A percentile compares a stretch with the other conserved stretches of the same genome.
Evolutionary conservation across 2,888 invertebrate species (phyloP).

Genomic region (Mythimna vitellina): DNA sequence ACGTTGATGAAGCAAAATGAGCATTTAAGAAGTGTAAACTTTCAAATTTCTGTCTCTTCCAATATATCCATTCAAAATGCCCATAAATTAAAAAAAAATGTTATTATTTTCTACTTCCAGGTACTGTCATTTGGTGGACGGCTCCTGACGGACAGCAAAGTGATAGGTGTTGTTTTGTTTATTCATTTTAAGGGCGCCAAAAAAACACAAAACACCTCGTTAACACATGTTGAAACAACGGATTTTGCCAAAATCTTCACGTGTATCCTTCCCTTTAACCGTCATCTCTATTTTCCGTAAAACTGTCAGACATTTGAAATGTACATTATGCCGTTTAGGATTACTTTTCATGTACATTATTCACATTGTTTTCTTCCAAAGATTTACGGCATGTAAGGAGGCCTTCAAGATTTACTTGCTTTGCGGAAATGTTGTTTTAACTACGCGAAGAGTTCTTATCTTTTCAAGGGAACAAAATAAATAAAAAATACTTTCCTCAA

Average conservation of each 20-base stretch:
- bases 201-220: background rate
- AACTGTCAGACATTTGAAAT: constrained; percentile 19
- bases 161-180: background rate
- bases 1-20: too few species aligned
- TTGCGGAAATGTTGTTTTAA: constrained; percentile 15
- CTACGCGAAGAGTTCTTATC: background rate
- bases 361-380: constrained; percentile 24
- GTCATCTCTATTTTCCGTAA: constrained; percentile 9
- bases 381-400: constrained; percentile 27
- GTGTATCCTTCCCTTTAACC: background rate
- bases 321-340: constrained; percentile 3
- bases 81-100: too few species aligned
- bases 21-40: too few species aligned
- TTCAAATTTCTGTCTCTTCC: too few species aligned
- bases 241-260: background rate
- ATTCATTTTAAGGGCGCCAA: background rate
- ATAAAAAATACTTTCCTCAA: background rate
- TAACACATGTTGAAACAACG: constrained; percentile 5
- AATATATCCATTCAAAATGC: too few species aligned
- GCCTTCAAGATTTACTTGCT: constrained; percentile 5
- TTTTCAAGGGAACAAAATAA: background rate
- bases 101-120: background rate
- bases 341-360: constrained; percentile 23
- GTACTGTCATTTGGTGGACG: background rate
- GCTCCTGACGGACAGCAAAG: background rate